These are phyloP conservation scores for Drosophila insularis DNA, from an alignment of 1,140 invertebrate genomes.

Conservation along the genomic window DNA sequence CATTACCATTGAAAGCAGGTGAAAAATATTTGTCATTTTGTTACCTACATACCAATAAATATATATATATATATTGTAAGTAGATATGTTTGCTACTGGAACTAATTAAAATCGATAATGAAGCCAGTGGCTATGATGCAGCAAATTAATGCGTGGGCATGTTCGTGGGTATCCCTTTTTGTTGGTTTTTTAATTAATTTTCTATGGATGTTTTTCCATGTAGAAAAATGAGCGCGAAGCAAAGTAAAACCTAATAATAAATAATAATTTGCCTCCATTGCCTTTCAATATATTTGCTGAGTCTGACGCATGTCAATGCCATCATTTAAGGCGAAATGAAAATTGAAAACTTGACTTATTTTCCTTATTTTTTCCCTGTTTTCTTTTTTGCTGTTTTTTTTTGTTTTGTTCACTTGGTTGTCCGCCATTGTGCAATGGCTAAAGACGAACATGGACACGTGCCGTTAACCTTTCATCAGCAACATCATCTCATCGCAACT, in stretches of 20 bases:
- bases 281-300: neutral
- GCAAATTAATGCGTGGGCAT: neutral
- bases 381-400: neutral
- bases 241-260: conserved; percentile 12
- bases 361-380: conserved; percentile 12
- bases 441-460: conserved; percentile 55
- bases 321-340: conserved; percentile 30
- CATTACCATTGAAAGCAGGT: no score
- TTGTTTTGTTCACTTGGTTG: neutral
- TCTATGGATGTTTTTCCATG: neutral
- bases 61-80: neutral
- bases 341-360: conserved; percentile 32
- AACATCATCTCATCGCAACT: conserved; percentile 39
- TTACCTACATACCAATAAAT: no score
- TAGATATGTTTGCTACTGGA: neutral
- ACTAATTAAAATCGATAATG: conserved; percentile 1
- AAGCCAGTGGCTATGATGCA: neutral
- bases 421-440: conserved; percentile 35
- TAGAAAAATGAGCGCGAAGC: neutral
- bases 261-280: conserved; percentile 8
- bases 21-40: no score
- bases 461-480: conserved; percentile 70
- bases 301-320: conserved; percentile 21
- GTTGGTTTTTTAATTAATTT: conserved; percentile 1
- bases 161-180: neutral